Conservation (phyloP, 2,888 invertebrate genomes). For the Epinotia brunnichana region DNA sequence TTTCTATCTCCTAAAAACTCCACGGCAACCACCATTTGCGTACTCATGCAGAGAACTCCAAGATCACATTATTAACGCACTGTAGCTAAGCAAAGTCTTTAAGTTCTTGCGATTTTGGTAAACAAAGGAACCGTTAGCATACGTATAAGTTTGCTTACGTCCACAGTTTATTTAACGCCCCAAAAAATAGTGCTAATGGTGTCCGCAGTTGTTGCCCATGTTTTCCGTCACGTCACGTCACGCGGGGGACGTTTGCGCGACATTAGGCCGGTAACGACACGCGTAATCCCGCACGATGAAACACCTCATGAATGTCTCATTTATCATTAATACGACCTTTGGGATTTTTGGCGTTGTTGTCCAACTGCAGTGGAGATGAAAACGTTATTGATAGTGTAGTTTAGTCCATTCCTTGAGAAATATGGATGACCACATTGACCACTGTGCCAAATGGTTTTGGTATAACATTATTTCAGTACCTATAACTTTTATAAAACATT, state of each 20-base stretch:
- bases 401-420: background rate
- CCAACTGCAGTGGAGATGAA: background rate
- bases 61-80: background rate
- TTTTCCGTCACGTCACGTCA: slow-evolving; percentile 47
- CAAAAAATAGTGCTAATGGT: slow-evolving; percentile 38
- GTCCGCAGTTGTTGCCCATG: slow-evolving; percentile 44
- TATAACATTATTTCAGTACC: too few relatives aligned
- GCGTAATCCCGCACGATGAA: slow-evolving; percentile 68
- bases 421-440: background rate
- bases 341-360: slow-evolving; percentile 38
- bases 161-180: slow-evolving; percentile 1
- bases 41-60: background rate
- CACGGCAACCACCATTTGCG: background rate
- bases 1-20: too few relatives aligned
- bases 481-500: too few relatives aligned
- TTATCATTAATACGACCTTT: slow-evolving; percentile 64
- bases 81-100: background rate
- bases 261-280: slow-evolving; percentile 76
- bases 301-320: slow-evolving; percentile 80
- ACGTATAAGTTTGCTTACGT: background rate
- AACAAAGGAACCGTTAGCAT: background rate
- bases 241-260: slow-evolving; percentile 56
- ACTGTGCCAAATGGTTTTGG: background rate
- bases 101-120: background rate
- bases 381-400: background rate